Evolutionary conservation across 2,113 vertebrate genomes (phyloP).

Genomic region (Promerops cafer): DNA sequence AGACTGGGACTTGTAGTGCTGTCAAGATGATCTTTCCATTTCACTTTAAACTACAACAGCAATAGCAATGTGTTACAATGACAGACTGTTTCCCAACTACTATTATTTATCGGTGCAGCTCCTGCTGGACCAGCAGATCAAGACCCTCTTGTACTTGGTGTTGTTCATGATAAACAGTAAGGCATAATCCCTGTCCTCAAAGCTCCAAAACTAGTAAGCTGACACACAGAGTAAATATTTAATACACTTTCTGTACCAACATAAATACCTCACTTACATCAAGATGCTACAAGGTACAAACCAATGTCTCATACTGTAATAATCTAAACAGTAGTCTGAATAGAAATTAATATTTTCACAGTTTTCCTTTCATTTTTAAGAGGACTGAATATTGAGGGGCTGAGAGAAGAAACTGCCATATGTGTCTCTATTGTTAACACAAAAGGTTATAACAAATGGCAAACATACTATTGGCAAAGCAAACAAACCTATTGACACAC

Average conservation of each 20-base stretch:
- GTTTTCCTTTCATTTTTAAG: not conserved
- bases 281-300: not conserved
- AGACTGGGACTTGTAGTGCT: not conserved
- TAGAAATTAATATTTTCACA: not conserved
- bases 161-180: not conserved
- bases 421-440: not conserved
- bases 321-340: not conserved
- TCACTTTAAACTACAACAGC: not conserved
- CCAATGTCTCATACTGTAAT: not conserved
- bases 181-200: not conserved
- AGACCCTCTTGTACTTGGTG: not conserved
- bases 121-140: not conserved
- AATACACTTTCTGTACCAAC: not conserved
- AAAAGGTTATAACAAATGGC: not conserved
- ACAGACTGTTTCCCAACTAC: not conserved
- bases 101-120: not conserved
- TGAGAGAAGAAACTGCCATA: not conserved
- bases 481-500: not conserved
- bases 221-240: not conserved
- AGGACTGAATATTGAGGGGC: not conserved
- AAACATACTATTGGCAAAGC: not conserved
- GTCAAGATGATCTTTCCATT: not conserved
- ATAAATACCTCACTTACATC: not conserved
- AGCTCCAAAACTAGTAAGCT: not conserved
- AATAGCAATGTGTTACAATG: not conserved